Evolutionary conservation across 2,113 vertebrate species (phyloP), one percentile per base, ranked within the genome.

Genomic region (Otolemur garnettii): DNA sequence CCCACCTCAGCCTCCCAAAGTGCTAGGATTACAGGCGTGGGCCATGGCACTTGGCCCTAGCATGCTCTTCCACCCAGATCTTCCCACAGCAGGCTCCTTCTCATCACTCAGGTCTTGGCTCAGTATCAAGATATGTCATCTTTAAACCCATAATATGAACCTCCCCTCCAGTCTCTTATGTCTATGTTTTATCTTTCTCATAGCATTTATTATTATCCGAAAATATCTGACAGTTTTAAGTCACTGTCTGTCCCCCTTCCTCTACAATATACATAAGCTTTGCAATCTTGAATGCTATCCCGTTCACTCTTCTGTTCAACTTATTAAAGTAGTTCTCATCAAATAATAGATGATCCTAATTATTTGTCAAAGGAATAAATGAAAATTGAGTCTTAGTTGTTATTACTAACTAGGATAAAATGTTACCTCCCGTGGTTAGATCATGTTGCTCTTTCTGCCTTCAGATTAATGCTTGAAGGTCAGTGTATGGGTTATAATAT

Each of bases 351-450:
- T 82, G n/a, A 60, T 30, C 28, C 15, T 45, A 94, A 60, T 78
- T 53, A 86, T 55, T 59, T 68, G 38, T 82, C 82, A 55, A 71
- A n/a, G 79, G 22, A 87, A 45, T 87, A 88, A 88, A 64, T 71
- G 2, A 79, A 93, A 45, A 35, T 33, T 81, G 2, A 19, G 18
- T 75, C 55, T 93, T 22, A 28, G 8, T 53, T 75, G 19, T 88
- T 75, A 84, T 74, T 72, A 68, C 22, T 86, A 71, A 64, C 59
- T 74, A 66, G 50, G 33, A 78, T 33, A 79, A 30, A 50, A 55
- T 62, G 75, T 38, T 79, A 85, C 80, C 78, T 69, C 30, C 64
- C 22, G 59, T 82, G 60, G 78, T 78, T 35, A 94, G n/a, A 33
- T 68, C 22, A 18, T 53, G 38, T 24, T 78, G n/a, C 22, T 78